These are phyloP conservation scores for Drosophila borborema DNA, from an alignment of 2,888 invertebrate species.

Conservation along the genomic window DNA sequence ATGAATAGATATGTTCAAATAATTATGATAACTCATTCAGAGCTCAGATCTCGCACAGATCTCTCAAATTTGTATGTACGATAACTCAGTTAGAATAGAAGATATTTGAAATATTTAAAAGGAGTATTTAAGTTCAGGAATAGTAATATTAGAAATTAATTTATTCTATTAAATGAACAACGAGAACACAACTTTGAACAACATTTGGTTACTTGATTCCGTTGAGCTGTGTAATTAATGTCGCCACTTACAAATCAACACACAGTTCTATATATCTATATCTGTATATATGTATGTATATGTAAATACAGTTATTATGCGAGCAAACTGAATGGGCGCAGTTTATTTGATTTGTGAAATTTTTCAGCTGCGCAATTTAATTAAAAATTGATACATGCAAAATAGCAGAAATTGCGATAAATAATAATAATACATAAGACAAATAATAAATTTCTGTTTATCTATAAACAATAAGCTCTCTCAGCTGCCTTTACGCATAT, in stretches of 20 bases:
- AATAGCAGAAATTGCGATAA: constrained; percentile 32
- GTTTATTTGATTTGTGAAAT: constrained; percentile 35
- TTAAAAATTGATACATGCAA: constrained; percentile 30
- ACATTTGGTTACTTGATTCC: background rate
- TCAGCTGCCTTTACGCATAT: constrained; percentile 38
- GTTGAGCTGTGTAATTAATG: constrained; percentile 17
- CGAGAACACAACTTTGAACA: background rate
- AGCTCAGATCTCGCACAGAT: too few relatives aligned
- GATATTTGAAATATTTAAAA: background rate
- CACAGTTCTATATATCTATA: constrained; percentile 38
- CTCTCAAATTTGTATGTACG: too few relatives aligned
- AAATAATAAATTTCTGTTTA: constrained; percentile 55
- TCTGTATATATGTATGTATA: background rate
- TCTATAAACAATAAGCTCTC: constrained; percentile 34
- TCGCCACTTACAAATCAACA: constrained; percentile 54
- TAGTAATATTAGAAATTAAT: too few relatives aligned
- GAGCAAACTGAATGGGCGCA: constrained; percentile 5
- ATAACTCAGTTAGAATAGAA: background rate
- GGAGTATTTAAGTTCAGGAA: too few relatives aligned
- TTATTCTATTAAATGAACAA: too few relatives aligned
- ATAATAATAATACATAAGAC: constrained; percentile 39
- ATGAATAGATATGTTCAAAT: background rate
- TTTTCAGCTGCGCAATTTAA: constrained; percentile 68
- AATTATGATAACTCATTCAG: too few relatives aligned
- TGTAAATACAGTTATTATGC: background rate